phyloP scores from a whole-genome alignment of 2,113 vertebrate species.

The Geococcyx californianus region DNA sequence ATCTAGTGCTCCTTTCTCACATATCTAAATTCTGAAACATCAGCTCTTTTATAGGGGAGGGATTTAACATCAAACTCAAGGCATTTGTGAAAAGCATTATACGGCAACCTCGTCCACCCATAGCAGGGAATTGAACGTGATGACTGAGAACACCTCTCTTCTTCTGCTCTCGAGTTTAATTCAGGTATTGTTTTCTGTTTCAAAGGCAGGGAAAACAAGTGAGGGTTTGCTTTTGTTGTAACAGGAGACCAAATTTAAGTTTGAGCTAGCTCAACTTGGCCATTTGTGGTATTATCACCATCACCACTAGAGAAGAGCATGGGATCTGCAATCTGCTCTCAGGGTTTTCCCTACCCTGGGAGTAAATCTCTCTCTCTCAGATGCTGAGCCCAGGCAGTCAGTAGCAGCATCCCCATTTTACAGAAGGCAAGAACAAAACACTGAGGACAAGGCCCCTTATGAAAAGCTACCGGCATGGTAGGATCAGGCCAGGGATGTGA shows the following conservation, averaged over 20 bases:
- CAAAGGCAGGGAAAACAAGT: background rate
- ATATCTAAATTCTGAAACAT: constrained; percentile 39
- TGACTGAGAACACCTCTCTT: background rate
- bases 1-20: background rate
- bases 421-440: background rate
- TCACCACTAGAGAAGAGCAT: background rate
- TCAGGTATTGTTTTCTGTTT: background rate
- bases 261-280: fast-evolving
- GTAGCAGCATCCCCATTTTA: background rate
- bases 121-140: background rate
- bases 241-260: background rate
- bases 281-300: fast-evolving
- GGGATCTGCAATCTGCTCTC: background rate
- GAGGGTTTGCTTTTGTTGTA: background rate
- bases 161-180: background rate
- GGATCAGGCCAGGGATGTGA: background rate
- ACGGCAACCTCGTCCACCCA: background rate
- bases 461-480: background rate
- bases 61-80: constrained; percentile 20
- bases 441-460: background rate
- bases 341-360: background rate
- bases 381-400: background rate
- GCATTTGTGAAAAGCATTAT: background rate
- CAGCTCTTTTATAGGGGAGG: constrained; percentile 19
- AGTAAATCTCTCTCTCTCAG: background rate